Base-by-base conservation (phyloP, 2,113 vertebrate genomes). In the Tragelaphus imberbis region DNA sequence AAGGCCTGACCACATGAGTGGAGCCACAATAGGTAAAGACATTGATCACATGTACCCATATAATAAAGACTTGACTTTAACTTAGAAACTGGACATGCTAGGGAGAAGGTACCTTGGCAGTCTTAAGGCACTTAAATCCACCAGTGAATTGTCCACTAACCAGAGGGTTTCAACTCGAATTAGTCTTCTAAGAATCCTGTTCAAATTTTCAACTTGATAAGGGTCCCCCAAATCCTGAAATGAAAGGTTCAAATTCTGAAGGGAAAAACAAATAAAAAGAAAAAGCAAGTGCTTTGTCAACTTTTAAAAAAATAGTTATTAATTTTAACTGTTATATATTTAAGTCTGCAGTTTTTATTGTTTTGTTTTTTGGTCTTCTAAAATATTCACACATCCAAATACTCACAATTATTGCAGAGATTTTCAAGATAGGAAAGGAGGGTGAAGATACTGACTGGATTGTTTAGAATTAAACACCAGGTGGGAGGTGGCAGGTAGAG, bases 171-270 rank as follows among this genome's bases (percentile, higher is more conserved):
- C 99, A 58, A 99, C 99, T 8, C 99, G 98, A 97, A 99, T 99
- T 91, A 99, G 97, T 96, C 99, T 99, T 56, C 97, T 98, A 85
- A 99, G 99, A 97, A 99, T 99, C 44, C 99, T 99, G 30, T 99
- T 97, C 98, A 99, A 99, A 95, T 99, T 99, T 97, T 99, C 99
- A 96, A 98, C 92, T 98, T 99, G 99, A 98, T 99, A 99, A 88
- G 98, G 97, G 49, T 99, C 99, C 44, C 99, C 99, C 97, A 99
- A 97, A 98, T 99, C 99, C 98, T 99, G 99, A 98, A 99, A 99
- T 95, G 99, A 99, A 98, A 99, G 98, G 98, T 99, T 99, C 97
- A 99, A 40, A 98, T 99, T 99, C 99, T 99, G 94, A 80, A 80
- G 94, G 96, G 17, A 95, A 93, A 97, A 68, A 90, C 93, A 95